Conservation (phyloP, 2,888 invertebrate species). For the Amphipoea lucens region DNA sequence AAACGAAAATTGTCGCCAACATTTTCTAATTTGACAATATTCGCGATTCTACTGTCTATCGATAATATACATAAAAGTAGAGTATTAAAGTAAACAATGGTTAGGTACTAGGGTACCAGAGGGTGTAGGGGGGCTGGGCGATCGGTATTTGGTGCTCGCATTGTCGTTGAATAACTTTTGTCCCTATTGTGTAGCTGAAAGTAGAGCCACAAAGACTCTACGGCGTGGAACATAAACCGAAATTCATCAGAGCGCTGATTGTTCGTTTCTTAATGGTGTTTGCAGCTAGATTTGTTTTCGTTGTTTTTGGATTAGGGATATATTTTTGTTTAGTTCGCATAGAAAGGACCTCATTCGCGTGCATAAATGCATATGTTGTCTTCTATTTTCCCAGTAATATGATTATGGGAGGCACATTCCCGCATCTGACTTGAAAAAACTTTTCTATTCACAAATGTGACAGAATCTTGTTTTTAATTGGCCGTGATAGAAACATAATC, state of each 20-base stretch:
- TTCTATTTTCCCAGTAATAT: not conserved
- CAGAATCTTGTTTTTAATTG: not conserved
- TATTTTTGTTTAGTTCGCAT: not conserved
- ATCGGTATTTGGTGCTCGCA: constrained; percentile 91
- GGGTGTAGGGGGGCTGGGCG: constrained; percentile 82
- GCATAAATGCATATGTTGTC: not conserved
- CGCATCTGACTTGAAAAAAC: not conserved
- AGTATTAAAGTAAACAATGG: constrained; percentile 90
- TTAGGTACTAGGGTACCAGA: constrained; percentile 78
- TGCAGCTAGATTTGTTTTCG: constrained; percentile 75
- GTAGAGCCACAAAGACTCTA: constrained; percentile 89
- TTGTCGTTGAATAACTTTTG: constrained; percentile 91
- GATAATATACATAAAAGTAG: constrained; percentile 88
- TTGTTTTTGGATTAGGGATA: constrained; percentile 54
- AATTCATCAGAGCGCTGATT: constrained; percentile 89
- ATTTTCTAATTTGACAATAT: constrained; percentile 71
- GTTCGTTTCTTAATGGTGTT: constrained; percentile 87
- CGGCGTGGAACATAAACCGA: constrained; percentile 89
- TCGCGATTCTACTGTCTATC: constrained; percentile 81
- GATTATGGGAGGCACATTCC: not conserved
- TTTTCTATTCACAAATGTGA: not conserved
- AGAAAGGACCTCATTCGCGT: no score
- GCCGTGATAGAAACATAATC: not conserved
- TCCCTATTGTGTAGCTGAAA: constrained; percentile 90
- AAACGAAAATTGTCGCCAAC: constrained; percentile 21